These are phyloP conservation scores for Ceratosolen solmsi DNA, from an alignment of 1,140 invertebrate genomes.

Conservation along the genomic window DNA sequence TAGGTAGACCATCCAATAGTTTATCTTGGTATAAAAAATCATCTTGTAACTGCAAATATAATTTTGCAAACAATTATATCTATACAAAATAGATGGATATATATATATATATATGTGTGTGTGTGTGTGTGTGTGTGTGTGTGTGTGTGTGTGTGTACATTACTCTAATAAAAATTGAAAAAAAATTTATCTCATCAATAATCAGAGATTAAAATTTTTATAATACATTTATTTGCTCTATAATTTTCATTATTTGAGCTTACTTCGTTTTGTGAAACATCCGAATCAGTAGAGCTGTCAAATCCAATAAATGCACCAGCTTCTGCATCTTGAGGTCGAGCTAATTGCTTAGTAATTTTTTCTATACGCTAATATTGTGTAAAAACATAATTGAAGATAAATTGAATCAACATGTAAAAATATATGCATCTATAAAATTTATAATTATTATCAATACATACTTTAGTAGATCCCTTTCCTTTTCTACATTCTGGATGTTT, in stretches of 20 bases:
- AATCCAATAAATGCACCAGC: slow-evolving; percentile 88
- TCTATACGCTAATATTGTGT: slow-evolving; percentile 75
- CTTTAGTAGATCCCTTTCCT: slow-evolving; percentile 76
- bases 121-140: too few species aligned
- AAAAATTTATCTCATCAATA: too few species aligned
- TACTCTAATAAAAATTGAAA: too few species aligned
- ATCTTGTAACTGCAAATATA: slow-evolving; percentile 61
- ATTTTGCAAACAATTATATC: too few species aligned
- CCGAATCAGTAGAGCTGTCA: slow-evolving; percentile 78
- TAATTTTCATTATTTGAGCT: slow-evolving; percentile 10
- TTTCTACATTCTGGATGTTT: slow-evolving; percentile 83
- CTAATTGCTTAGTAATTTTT: slow-evolving; percentile 78
- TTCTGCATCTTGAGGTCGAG: slow-evolving; percentile 77
- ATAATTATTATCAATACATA: too few species aligned
- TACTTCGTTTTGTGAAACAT: slow-evolving; percentile 81
- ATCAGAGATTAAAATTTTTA: too few species aligned
- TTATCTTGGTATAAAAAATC: slow-evolving; percentile 79
- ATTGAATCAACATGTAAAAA: slow-evolving; percentile 14
- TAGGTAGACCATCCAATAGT: slow-evolving; percentile 91
- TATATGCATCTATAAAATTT: too few species aligned
- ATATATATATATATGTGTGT: too few species aligned
- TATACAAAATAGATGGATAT: too few species aligned
- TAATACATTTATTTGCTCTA: too few species aligned
- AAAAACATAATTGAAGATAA: slow-evolving; percentile 9
- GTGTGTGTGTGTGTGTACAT: too few species aligned